These are phyloP conservation scores for Castor canadensis DNA, from an alignment of 2,113 vertebrate genomes.

Conservation along the genomic window DNA sequence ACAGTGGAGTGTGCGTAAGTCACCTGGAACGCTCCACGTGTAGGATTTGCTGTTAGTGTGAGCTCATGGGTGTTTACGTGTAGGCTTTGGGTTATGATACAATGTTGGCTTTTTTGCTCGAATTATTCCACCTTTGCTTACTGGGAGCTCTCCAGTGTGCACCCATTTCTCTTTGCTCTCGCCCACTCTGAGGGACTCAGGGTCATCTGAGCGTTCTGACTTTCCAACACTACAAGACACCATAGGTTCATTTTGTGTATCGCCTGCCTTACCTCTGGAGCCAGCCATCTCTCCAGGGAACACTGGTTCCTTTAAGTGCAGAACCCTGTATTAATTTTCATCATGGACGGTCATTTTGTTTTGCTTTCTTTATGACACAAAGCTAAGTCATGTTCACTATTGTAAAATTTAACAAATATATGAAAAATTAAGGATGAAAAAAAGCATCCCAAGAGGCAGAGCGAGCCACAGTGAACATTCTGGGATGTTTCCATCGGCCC, in stretches of 20 bases:
- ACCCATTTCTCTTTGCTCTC: not conserved
- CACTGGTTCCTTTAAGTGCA: not conserved
- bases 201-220: too few relatives aligned
- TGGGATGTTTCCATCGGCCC: not conserved
- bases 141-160: not conserved
- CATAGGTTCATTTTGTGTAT: not conserved
- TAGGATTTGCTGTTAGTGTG: too few relatives aligned
- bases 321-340: slow-evolving; percentile 2
- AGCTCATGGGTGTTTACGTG: not conserved
- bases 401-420: not conserved
- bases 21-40: not conserved
- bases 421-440: not conserved
- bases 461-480: not conserved
- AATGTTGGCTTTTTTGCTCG: not conserved
- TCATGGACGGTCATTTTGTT: not conserved
- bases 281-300: not conserved
- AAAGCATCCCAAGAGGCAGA: not conserved
- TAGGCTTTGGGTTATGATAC: not conserved
- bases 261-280: not conserved
- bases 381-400: not conserved
- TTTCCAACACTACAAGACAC: not conserved
- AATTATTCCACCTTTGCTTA: not conserved
- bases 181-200: too few relatives aligned
- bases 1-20: not conserved
- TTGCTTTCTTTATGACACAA: slow-evolving; percentile 33